Evolutionary conservation across 2,888 invertebrate genomes (phyloP).

Genomic region (Latrodectus elegans): DNA sequence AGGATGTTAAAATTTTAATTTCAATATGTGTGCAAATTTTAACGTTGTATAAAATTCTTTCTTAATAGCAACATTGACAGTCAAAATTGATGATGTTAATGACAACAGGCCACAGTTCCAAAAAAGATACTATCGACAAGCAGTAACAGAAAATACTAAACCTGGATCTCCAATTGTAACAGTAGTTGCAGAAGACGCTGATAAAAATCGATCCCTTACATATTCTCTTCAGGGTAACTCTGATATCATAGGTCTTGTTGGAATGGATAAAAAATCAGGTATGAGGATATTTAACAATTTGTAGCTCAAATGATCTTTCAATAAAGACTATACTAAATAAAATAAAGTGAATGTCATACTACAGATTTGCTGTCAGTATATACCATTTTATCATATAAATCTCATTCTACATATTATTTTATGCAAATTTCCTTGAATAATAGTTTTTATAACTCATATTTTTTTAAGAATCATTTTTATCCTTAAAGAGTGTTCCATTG

Average conservation of each 20-base stretch:
- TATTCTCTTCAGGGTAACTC: constrained; percentile 83
- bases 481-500: no score
- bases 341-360: no score
- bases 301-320: no score
- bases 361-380: no score
- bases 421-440: no score
- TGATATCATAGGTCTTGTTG: constrained; percentile 82
- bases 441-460: no score
- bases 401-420: no score
- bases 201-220: constrained; percentile 87
- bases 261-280: constrained; percentile 85
- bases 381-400: no score
- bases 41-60: background rate
- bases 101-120: constrained; percentile 92
- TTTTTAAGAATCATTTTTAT: no score
- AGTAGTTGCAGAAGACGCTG: constrained; percentile 88
- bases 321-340: no score
- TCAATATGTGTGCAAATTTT: background rate
- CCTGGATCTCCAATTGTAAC: constrained; percentile 86
- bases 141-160: constrained; percentile 91
- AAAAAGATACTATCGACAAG: constrained; percentile 84
- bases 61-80: constrained; percentile 80
- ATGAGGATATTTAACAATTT: background rate
- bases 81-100: constrained; percentile 88
- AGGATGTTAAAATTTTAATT: background rate